Evolutionary conservation across 1,140 invertebrate genomes (phyloP).

Genomic region (Dreissena rostriformis): DNA sequence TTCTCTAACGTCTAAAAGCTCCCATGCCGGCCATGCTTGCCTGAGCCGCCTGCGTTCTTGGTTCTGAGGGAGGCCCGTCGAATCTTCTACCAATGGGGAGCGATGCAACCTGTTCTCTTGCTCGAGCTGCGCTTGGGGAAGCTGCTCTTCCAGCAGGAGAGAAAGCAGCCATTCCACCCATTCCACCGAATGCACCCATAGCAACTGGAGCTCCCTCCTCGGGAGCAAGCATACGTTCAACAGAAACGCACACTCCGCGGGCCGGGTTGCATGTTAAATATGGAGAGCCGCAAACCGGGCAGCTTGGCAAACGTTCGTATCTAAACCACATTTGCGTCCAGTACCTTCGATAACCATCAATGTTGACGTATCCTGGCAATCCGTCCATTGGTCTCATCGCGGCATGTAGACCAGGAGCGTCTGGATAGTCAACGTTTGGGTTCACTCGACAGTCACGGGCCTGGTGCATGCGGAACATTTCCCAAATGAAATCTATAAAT

Average conservation of each 20-base stretch:
- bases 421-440: slow-evolving; percentile 38
- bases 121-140: background rate
- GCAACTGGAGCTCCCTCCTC: background rate
- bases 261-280: slow-evolving; percentile 33
- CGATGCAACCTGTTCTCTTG: background rate
- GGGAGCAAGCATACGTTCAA: background rate
- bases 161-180: background rate
- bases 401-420: slow-evolving; percentile 15
- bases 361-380: slow-evolving; percentile 30
- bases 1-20: background rate
- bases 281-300: slow-evolving; percentile 47
- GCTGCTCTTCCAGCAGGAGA: background rate
- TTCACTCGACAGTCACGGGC: slow-evolving; percentile 33
- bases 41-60: slow-evolving; percentile 33
- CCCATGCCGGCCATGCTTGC: background rate
- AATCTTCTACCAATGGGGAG: slow-evolving; percentile 30
- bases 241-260: slow-evolving; percentile 32
- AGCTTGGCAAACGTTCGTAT: slow-evolving; percentile 40
- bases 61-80: slow-evolving; percentile 37
- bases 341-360: slow-evolving; percentile 38
- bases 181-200: background rate
- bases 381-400: slow-evolving; percentile 37
- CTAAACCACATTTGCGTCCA: slow-evolving; percentile 55
- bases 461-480: slow-evolving; percentile 62
- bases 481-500: slow-evolving; percentile 77